phyloP scores from a whole-genome alignment of 2,113 vertebrate species.

The Sander vitreus region DNA sequence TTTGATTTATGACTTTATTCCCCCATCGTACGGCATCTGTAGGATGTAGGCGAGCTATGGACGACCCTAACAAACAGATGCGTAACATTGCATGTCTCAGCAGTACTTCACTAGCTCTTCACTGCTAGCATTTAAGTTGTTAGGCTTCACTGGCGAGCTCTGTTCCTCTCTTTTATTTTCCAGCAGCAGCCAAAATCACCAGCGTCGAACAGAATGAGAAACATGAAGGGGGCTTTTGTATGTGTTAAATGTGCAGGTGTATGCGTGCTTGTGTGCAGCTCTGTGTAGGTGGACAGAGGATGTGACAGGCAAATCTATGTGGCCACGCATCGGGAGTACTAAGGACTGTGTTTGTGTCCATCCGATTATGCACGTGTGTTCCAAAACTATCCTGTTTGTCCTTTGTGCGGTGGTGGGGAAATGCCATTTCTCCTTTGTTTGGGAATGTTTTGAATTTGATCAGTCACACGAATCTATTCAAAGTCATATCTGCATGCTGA shows the following conservation, averaged over 20 bases:
- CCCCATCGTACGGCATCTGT: slow-evolving; percentile 53
- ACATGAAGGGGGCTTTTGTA: slow-evolving; percentile 40
- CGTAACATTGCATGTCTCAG: slow-evolving; percentile 49
- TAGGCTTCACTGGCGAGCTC: slow-evolving; percentile 27
- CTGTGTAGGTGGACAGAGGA: slow-evolving; percentile 40
- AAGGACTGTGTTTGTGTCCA: slow-evolving; percentile 32
- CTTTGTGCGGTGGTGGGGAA: slow-evolving; percentile 50
- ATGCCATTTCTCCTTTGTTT: slow-evolving; percentile 71
- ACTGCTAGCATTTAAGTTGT: slow-evolving; percentile 29
- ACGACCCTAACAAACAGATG: slow-evolving; percentile 62
- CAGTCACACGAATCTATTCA: slow-evolving; percentile 81
- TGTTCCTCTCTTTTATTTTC: slow-evolving; percentile 29
- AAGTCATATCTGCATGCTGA: slow-evolving; percentile 74
- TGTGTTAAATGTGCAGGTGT: slow-evolving; percentile 26
- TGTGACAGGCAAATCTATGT: slow-evolving; percentile 47
- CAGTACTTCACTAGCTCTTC: slow-evolving; percentile 40
- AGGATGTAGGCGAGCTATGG: slow-evolving; percentile 22
- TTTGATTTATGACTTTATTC: slow-evolving; percentile 74
- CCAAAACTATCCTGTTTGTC: slow-evolving; percentile 49
- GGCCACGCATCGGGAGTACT: slow-evolving; percentile 34
- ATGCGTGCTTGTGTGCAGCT: background rate
- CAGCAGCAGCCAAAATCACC: slow-evolving; percentile 14
- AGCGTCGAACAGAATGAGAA: slow-evolving; percentile 29
- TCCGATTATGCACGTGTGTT: slow-evolving; percentile 45
- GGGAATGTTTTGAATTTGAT: slow-evolving; percentile 79